These are phyloP conservation scores for Baccha elongata DNA, from an alignment of 2,888 invertebrate species.

Conservation along the genomic window DNA sequence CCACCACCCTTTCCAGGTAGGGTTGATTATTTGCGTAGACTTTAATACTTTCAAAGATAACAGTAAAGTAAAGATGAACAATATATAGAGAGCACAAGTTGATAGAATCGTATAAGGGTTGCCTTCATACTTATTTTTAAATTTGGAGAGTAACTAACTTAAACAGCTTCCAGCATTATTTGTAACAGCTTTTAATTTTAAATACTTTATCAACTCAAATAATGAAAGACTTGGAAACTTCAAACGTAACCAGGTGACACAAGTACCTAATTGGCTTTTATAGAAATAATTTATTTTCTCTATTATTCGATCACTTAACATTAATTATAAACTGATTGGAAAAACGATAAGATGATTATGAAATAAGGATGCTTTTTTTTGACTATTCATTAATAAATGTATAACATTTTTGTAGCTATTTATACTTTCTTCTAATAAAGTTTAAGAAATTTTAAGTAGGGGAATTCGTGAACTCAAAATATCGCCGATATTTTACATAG, in stretches of 20 bases:
- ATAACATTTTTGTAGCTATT: no score
- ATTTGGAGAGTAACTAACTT: constrained; percentile 2
- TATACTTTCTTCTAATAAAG: no score
- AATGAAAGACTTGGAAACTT: no score
- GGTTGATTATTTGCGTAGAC: background rate
- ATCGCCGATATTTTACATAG: no score
- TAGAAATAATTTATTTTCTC: background rate
- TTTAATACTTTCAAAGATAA: constrained; percentile 8
- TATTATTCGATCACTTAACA: background rate
- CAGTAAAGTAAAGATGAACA: background rate
- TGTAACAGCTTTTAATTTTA: background rate
- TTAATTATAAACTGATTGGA: constrained; percentile 4
- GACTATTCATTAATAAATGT: no score
- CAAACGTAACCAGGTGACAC: constrained; percentile 4
- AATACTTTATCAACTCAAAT: background rate
- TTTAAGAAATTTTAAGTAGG: no score
- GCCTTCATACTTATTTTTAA: background rate
- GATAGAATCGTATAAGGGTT: background rate
- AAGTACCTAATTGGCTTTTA: background rate
- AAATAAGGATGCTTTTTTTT: background rate
- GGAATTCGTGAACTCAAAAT: no score
- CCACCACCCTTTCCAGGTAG: background rate
- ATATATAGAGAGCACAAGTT: background rate
- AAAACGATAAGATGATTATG: background rate
- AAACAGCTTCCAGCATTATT: background rate